Base-by-base conservation (phyloP, 2,797 vertebrate species). In the Myoxocephalus aenaeus region DNA sequence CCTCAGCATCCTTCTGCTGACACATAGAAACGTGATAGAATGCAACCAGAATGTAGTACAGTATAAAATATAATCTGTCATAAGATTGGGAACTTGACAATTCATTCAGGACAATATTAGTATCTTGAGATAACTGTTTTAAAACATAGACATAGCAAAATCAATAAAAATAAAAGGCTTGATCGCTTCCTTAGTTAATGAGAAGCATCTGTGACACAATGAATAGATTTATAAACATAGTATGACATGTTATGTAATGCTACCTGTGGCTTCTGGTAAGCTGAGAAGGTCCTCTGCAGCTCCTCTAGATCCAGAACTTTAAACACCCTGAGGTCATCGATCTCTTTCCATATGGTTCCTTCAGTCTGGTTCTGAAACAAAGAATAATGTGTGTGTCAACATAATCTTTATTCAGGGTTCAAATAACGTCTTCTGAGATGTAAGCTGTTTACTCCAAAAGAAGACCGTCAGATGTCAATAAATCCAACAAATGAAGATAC, bases 201-300 rank as follows among this genome's bases (percentile, higher is more conserved):
- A 27, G 3, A n/a, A 71, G 25, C n/a, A 5, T 7, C 8, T 46
- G 46, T 56, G 27, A 34, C 48, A 25, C 38, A 3, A 1, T 36
- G 25, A 27, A 1, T 27, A 27, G 25, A 59, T 40, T n/a, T 27
- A 63, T 5, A 4, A 10, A 4, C 25, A 29, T 32, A 48, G 29
- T 5, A 42, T 34, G 34, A 18, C 9, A 42, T 65, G 22, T 27
- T 34, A n/a, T 38, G 2, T 2, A 4, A 2, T 51, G 10, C 8
- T 50, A 99, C 98, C 94, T 98, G 96, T 85, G 97, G 96, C 90
- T 96, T 97, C 94, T 99, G 98, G 93, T 99, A 99, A 63, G 98
- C 98, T 0, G 98, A 99, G 92, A 99, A 99, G 0, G 95, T 99
- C 83, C 93, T 96, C 91, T 99, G 97, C 53, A 99, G 93, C 70